Conservation (phyloP, 2,888 invertebrate genomes). For the Leptinotarsa haldemani region DNA sequence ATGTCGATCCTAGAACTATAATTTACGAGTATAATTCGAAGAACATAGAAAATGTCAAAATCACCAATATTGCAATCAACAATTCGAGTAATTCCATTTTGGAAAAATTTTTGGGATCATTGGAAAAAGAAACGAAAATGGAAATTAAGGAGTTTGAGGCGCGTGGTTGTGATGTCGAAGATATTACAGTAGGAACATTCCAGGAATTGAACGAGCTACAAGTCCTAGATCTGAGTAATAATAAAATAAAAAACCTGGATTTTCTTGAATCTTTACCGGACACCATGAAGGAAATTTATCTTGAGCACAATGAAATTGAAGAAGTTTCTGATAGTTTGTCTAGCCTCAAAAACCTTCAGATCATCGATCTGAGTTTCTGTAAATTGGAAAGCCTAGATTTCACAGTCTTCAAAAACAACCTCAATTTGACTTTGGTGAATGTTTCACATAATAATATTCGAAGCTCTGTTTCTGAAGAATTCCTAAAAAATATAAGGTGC, state of each 20-base stretch:
- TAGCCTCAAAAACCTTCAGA: constrained; percentile 22
- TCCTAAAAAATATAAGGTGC: constrained; percentile 41
- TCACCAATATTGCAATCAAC: constrained; percentile 12
- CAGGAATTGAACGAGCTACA: constrained; percentile 9
- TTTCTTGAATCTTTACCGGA: constrained; percentile 30
- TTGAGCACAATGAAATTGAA: constrained; percentile 31
- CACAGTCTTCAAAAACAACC: constrained; percentile 37
- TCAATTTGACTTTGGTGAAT: constrained; percentile 33
- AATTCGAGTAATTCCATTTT: neutral
- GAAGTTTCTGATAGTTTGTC: constrained; percentile 25
- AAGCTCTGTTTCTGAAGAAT: constrained; percentile 34
- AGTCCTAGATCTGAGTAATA: constrained; percentile 32
- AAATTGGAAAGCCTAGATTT: constrained; percentile 30
- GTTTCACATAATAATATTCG: constrained; percentile 37
- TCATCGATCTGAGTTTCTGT: constrained; percentile 36
- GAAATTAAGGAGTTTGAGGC: constrained; percentile 25
- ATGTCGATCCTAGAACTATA: constrained; percentile 5
- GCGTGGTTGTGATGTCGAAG: constrained; percentile 25
- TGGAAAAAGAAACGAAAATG: constrained; percentile 21
- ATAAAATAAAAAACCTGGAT: constrained; percentile 29
- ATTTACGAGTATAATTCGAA: constrained; percentile 22
- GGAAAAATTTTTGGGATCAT: constrained; percentile 2
- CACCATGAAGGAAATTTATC: constrained; percentile 25
- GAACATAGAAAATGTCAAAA: constrained; percentile 6
- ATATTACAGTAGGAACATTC: constrained; percentile 26